Evolutionary conservation across 1,140 invertebrate genomes (phyloP), one percentile per base, ranked within the genome.

Genomic region (Cataglyphis hispanica): DNA sequence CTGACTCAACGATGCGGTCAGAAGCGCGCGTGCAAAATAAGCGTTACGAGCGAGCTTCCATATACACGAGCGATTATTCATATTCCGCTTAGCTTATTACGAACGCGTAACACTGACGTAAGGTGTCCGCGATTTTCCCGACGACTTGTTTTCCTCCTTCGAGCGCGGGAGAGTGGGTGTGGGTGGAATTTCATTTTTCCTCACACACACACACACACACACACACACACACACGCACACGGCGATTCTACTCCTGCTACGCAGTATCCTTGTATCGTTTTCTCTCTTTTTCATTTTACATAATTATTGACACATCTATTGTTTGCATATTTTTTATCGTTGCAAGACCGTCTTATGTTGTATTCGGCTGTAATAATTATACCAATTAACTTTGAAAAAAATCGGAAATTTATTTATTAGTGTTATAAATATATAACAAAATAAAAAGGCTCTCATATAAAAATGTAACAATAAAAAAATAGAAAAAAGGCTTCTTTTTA

Each of bases 21-120:
- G 50, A 50, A 27, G 77, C 37, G 67, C 77, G 64, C 67, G 53
- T 74, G 78, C 58, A 83, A 83, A 83, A 74, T 61, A 72, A 83
- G 72, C 56, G 72, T 83, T 83, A 66, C 78, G 43, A n/a, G 34
- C 37, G 40, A 83, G 53, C 78, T 83, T 72, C 37, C 67, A 83
- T 50, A 50, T 16, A 50, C 46, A 50, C 46, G 4, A 61, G 78
- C 40, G 77, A 83, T 37, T 74, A 74, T 83, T 83, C 78, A 10
- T 43, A 43, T 43, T 43, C 78, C 78, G 78, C 40, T 27, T 83
- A 69, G 53, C 78, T 72, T 61, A 74, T 83, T 83, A 83, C 78
- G 72, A 34, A 70, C 78, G 53, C 78, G 53, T 81, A 81, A 81
- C 40, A 83, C 78, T 83, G 78, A 83, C 78, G 78, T 83, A 83